Evolutionary conservation across 2,113 vertebrate genomes (phyloP).

Genomic region (Pygoscelis antarcticus): DNA sequence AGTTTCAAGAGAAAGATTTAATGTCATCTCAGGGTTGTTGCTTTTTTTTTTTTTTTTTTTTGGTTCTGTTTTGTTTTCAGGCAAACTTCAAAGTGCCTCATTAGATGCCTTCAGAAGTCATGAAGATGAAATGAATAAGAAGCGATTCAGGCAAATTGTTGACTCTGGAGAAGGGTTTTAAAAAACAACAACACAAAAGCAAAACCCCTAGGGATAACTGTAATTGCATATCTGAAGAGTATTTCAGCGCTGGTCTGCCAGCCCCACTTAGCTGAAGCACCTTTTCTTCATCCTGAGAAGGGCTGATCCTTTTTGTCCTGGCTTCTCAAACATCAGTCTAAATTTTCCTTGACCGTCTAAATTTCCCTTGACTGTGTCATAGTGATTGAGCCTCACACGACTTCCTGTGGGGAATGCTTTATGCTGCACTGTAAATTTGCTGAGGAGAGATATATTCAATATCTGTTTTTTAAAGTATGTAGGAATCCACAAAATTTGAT

Average conservation of each 20-base stretch:
- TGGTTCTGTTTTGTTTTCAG: constrained; percentile 27
- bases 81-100: constrained; percentile 53
- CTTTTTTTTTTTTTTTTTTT: not conserved
- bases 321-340: constrained; percentile 30
- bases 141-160: constrained; percentile 58
- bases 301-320: constrained; percentile 43
- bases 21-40: not conserved
- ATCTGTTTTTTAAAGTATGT: not conserved
- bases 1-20: constrained; percentile 38
- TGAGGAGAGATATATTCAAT: not conserved
- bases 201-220: constrained; percentile 24
- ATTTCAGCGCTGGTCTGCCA: constrained; percentile 14
- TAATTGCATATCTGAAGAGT: constrained; percentile 51
- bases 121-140: constrained; percentile 49
- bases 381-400: constrained; percentile 26
- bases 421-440: not conserved
- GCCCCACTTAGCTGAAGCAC: constrained; percentile 45
- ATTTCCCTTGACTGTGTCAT: constrained; percentile 52
- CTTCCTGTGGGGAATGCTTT: constrained; percentile 24
- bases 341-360: constrained; percentile 17
- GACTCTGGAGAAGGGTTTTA: constrained; percentile 47
- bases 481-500: not conserved
- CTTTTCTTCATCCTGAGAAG: constrained; percentile 25
- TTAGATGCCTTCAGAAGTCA: constrained; percentile 59
- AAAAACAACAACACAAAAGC: constrained; percentile 44